These are phyloP conservation scores for Thaumatotibia leucotreta DNA, from an alignment of 1,140 invertebrate genomes.

Conservation along the genomic window DNA sequence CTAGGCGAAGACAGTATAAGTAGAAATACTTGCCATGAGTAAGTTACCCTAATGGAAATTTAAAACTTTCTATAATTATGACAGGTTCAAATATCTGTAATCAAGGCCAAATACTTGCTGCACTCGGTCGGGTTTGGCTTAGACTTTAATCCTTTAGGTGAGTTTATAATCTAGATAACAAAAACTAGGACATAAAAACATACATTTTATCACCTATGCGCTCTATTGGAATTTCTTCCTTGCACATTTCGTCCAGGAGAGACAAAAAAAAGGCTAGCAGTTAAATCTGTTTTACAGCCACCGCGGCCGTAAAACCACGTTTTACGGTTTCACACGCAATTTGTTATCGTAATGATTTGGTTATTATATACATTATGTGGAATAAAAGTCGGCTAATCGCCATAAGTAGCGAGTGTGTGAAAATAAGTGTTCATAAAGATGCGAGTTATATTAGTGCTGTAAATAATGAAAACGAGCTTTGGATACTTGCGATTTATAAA, in stretches of 20 bases:
- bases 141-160: too few species aligned
- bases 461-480: background rate
- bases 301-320: background rate
- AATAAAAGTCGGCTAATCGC: background rate
- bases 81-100: too few species aligned
- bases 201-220: background rate
- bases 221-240: background rate
- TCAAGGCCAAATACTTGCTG: too few species aligned
- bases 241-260: background rate
- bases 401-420: background rate
- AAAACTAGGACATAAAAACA: too few species aligned
- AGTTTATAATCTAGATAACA: too few species aligned
- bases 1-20: too few species aligned
- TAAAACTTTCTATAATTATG: too few species aligned
- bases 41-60: too few species aligned
- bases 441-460: background rate
- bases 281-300: slow-evolving; percentile 2
- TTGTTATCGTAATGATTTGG: slow-evolving; percentile 8
- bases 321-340: slow-evolving; percentile 2
- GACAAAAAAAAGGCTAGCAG: background rate
- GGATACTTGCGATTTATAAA: too few species aligned
- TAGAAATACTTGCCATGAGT: too few species aligned
- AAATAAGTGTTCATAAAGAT: background rate
- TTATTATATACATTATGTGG: background rate
- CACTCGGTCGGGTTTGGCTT: too few species aligned